Conservation (phyloP, 1,140 invertebrate genomes). For the Drosophila kanapiae region DNA sequence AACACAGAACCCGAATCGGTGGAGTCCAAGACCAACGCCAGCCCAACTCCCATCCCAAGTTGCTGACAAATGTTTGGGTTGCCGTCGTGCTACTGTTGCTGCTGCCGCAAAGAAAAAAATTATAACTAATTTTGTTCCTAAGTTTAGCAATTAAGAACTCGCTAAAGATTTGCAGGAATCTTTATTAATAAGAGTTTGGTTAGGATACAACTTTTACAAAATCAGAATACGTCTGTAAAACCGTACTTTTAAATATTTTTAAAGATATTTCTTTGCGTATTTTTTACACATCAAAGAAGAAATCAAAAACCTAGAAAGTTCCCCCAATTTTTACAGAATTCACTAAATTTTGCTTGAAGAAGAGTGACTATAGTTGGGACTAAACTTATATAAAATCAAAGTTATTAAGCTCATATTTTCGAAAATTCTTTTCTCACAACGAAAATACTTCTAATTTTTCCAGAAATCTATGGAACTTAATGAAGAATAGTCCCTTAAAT, state of each 20-base stretch:
- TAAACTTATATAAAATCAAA: background rate
- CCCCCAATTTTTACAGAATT: background rate
- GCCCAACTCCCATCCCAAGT: slow-evolving; percentile 20
- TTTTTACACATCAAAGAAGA: too few species aligned
- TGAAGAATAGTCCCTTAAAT: too few species aligned
- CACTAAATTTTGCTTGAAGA: background rate
- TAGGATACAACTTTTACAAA: too few species aligned
- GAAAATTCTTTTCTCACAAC: background rate
- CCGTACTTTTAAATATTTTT: too few species aligned
- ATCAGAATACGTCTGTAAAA: too few species aligned
- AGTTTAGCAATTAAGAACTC: background rate
- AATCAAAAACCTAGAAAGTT: too few species aligned
- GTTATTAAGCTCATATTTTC: background rate
- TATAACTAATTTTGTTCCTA: slow-evolving; percentile 15
- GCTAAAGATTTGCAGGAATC: too few species aligned
- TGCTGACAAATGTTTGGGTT: slow-evolving; percentile 66
- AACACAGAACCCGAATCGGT: slow-evolving; percentile 31
- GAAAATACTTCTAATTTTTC: too few species aligned
- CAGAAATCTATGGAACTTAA: too few species aligned
- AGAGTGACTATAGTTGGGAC: background rate
- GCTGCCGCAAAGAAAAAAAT: slow-evolving; percentile 9
- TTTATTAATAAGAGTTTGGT: too few species aligned
- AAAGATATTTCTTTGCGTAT: too few species aligned
- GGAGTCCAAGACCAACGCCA: slow-evolving; percentile 5
- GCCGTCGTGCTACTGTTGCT: slow-evolving; percentile 32